These are phyloP conservation scores for Leptinotarsa haldemani DNA, from an alignment of 2,888 invertebrate genomes.

Conservation along the genomic window DNA sequence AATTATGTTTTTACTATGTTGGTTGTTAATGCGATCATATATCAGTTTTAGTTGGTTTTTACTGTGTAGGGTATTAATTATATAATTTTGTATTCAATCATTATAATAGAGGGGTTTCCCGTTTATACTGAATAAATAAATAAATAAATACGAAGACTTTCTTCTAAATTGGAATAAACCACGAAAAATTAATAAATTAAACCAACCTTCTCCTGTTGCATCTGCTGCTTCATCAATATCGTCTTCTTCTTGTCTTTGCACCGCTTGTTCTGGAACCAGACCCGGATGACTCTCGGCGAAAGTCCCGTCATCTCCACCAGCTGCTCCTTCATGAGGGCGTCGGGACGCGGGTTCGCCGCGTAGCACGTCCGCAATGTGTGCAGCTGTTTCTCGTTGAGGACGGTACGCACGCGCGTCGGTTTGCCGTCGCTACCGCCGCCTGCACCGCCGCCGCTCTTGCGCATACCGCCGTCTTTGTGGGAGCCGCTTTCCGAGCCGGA, in stretches of 20 bases:
- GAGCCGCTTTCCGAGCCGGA: constrained; percentile 93
- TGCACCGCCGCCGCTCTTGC: constrained; percentile 67
- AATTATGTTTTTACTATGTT: too few species aligned
- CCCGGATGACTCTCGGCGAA: constrained; percentile 96
- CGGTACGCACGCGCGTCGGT: constrained; percentile 98
- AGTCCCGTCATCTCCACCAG: constrained; percentile 98
- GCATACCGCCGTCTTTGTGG: constrained; percentile 79
- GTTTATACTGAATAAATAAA: too few species aligned
- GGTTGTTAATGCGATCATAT: too few species aligned
- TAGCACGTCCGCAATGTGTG: constrained; percentile 98
- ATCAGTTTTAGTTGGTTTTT: too few species aligned
- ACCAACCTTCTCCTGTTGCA: constrained; percentile 95
- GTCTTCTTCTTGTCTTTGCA: constrained; percentile 99
- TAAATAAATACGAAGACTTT: too few species aligned
- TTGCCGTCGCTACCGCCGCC: constrained; percentile 84
- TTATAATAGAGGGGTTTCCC: too few species aligned
- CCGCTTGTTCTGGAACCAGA: constrained; percentile 99
- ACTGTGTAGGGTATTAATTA: too few species aligned
- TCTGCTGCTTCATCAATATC: constrained; percentile 95
- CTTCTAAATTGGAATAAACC: too few species aligned
- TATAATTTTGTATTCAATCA: too few species aligned
- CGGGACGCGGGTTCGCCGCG: constrained; percentile 96
- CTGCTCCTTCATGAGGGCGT: constrained; percentile 99
- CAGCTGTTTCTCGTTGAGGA: constrained; percentile 97
- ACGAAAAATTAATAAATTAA: neutral